Evolutionary conservation across 2,113 vertebrate species (phyloP), one percentile per base, ranked within the genome.

Genomic region (Microtus oregoni): DNA sequence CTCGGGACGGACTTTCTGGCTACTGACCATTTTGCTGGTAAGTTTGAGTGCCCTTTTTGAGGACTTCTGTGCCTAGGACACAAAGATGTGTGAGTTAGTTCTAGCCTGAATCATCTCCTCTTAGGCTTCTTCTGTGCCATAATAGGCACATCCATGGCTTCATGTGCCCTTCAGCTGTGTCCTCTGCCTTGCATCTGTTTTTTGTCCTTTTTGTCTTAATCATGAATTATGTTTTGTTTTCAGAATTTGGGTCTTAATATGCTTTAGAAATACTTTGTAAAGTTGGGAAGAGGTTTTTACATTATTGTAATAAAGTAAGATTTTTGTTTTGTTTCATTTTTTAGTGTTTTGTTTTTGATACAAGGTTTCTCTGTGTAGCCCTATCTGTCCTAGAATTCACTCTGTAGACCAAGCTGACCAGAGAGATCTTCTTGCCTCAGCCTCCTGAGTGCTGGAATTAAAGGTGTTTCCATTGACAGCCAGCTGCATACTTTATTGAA

Each of bases 1-100:
- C 99, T 99, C 99, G 99, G 99, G 99, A 99, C 99, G 99, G 99
- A 99, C 99, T 99, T 99, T 99, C 99, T 99, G 99, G 99, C 99
- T 99, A 99, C 99, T 99, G 99, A 99, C 99, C 99, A 98, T 99
- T 99, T 99, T 99, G 99, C 99, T 99, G 99, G 99, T 99, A 98
- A 99, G 99, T 93, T 19, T 72, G 72, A 63, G 35, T 32, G 26
- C 61, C 15, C 10, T 76, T 50, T 32, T 50, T 55, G 24, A 22
- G 68, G 52, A 55, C 32, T 11, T 35, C 61, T 28, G 3, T 50
- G 28, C 41, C 47, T 7, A 17, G 15, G 22, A 63, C 24, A 1
- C 12, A 38, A 24, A 32, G 30, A 24, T 61, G 24, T 30, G 68
- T n/a, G 4, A 22, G n/a, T 65, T 81, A n/a, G 61, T 61, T 82